Base-by-base conservation (phyloP, 2,797 vertebrate species). In the Adelosebastes latens region DNA sequence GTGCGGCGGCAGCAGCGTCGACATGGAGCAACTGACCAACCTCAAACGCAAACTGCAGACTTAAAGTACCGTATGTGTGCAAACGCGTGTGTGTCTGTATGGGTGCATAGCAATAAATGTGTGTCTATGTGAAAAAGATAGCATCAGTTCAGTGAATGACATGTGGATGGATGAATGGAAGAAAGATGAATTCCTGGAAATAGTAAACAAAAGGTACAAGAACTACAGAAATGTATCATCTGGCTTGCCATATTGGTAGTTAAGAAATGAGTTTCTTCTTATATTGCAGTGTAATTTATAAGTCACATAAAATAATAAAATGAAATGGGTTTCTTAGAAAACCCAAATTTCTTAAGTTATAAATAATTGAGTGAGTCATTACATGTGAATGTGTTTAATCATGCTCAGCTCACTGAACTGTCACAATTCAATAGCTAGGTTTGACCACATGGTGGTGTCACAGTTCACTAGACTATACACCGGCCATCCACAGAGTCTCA, bases 1-100 rank as follows among this genome's bases (percentile, higher is more conserved):
- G 49, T 95, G 94, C 3, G 93, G 93, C 0, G 93, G 94, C 81
- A 86, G 93, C 88, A 79, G 88, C 72, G 27, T 94, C 6, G 67
- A 94, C 83, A 76, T 77, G 83, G 46, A 91, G 63, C 86, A 93
- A 3, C 85, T 95, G 4, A 56, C 20, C 18, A 27, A 24, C 18
- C 91, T 95, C 52, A 92, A 73, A 75, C 53, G 67, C 25, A 94
- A 92, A 77, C 81, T 94, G 27, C 72, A 63, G 60, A 13, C 12
- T 18, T 92, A 31, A 87, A 42, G 36, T 12, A 4, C 25, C 18
- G 32, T 53, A 8, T 65, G 55, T 52, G 31, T 25, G 11, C 3
- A 52, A n/a, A 52, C 4, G 66, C 31, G 10, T 66, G 27, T 53
- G 18, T 53, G 5, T 46, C 9, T 75, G n/a, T 29, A 0, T 27